Conservation (phyloP, 2,888 invertebrate species). For the Catocala sponsa region DNA sequence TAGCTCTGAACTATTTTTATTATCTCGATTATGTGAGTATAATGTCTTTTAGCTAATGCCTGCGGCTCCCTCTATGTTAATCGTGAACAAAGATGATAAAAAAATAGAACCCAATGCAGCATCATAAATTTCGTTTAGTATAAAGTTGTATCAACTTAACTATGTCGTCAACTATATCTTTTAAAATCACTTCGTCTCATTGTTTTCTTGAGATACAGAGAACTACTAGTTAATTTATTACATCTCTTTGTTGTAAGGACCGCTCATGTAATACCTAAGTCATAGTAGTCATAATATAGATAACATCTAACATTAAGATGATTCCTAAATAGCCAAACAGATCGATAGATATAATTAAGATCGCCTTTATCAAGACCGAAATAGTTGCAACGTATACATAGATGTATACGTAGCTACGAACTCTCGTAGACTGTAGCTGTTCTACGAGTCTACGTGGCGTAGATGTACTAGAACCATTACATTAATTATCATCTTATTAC, state of each 20-base stretch:
- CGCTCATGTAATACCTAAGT: not conserved
- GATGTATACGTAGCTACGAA: conserved; percentile 1
- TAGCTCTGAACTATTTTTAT: not conserved
- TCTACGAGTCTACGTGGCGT: conserved; percentile 3
- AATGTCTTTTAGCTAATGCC: no score
- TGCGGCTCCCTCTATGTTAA: no score
- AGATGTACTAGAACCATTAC: no score
- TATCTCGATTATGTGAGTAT: not conserved
- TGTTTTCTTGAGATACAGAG: no score
- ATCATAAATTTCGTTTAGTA: no score
- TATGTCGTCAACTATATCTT: no score
- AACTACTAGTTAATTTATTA: not conserved
- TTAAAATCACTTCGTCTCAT: no score
- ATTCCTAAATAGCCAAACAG: not conserved
- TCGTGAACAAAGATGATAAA: no score
- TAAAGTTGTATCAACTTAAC: no score
- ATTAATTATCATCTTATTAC: no score
- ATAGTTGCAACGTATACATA: not conserved
- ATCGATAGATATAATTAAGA: conserved; percentile 11
- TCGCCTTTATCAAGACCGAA: conserved; percentile 7
- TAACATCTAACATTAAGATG: conserved; percentile 9
- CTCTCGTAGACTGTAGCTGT: conserved; percentile 2
- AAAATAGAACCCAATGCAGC: no score
- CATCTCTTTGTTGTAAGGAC: not conserved
- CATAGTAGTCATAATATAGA: conserved; percentile 4